A percentile compares a stretch with the other conserved stretches of the same genome.
phyloP scores from a whole-genome alignment of 2,113 vertebrate genomes.

The Diglossa brunneiventris region DNA sequence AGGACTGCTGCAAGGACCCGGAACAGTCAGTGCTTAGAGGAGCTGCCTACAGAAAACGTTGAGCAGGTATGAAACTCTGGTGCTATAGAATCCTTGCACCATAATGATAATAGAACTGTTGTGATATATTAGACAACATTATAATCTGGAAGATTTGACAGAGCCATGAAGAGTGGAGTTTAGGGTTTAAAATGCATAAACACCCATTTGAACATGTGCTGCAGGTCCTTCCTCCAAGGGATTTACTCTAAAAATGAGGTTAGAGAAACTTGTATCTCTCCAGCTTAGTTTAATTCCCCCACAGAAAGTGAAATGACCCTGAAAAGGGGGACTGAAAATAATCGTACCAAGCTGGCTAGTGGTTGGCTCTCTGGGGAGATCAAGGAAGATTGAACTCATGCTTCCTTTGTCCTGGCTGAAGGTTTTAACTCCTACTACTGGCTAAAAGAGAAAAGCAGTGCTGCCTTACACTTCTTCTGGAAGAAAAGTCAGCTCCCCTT shows the following conservation, averaged over 20 bases:
- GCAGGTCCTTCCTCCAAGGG: not conserved
- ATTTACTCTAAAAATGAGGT: not conserved
- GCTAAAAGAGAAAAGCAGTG: not conserved
- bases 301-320: not conserved
- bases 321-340: not conserved
- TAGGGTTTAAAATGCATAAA: not conserved
- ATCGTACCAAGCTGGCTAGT: not conserved
- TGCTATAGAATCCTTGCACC: too few relatives aligned
- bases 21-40: too few relatives aligned
- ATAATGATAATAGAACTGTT: too few relatives aligned
- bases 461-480: not conserved
- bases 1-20: too few relatives aligned
- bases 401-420: not conserved
- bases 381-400: not conserved
- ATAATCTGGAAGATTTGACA: too few relatives aligned
- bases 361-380: not conserved
- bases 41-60: too few relatives aligned
- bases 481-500: not conserved
- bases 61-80: too few relatives aligned
- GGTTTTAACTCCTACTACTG: not conserved
- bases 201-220: not conserved
- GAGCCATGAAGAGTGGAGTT: not conserved
- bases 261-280: not conserved
- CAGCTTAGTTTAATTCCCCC: not conserved
- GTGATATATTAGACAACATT: too few relatives aligned